Evolutionary conservation across 2,888 invertebrate genomes (phyloP), one percentile per base, ranked within the genome.

Genomic region (Mythimna albipuncta): DNA sequence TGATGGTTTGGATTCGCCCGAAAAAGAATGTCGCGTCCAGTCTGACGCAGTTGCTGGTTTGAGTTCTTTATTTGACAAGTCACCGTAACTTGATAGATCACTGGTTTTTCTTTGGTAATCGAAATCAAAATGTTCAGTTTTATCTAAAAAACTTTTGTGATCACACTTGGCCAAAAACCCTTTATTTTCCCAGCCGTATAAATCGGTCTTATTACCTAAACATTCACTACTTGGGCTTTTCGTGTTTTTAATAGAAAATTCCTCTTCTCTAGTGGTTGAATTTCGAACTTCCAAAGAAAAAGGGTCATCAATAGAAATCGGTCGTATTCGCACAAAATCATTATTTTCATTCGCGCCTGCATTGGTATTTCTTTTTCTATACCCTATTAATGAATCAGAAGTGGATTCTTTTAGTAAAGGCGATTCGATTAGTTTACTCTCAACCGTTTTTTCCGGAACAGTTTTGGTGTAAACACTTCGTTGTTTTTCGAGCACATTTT

Each of bases 151-250:
- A 64, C 72, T 89, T 86, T 92, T 92, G 71, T 88, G 91, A 71
- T 93, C 93, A 85, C 91, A 91, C 88, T 95, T 96, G 21, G 91
- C 95, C 69, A 94, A 86, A 88, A 96, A 96, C 0, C 95, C 96
- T 91, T 96, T 96, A 81, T 96, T 96, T 91, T 96, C 96, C 96
- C 96, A 96, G 64, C 96, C 96, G 85, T 96, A 96, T 68, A 91
- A 87, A 88, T 96, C 96, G 63, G 96, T 96, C 93, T 94, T 95
- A 87, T 96, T 95, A 26, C 85, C 94, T 75, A 95, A 86, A 84
- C 93, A 92, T 87, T 95, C 96, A 85, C 87, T 92, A 83, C 94
- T 96, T 64, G 95, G 95, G 73, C 93, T 94, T 91, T 94, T 96
- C 58, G 87, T 84, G 79, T 77, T 88, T 90, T 92, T 93, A 35